phyloP scores from a whole-genome alignment of 2,113 vertebrate genomes.

The Scopus umbretta region DNA sequence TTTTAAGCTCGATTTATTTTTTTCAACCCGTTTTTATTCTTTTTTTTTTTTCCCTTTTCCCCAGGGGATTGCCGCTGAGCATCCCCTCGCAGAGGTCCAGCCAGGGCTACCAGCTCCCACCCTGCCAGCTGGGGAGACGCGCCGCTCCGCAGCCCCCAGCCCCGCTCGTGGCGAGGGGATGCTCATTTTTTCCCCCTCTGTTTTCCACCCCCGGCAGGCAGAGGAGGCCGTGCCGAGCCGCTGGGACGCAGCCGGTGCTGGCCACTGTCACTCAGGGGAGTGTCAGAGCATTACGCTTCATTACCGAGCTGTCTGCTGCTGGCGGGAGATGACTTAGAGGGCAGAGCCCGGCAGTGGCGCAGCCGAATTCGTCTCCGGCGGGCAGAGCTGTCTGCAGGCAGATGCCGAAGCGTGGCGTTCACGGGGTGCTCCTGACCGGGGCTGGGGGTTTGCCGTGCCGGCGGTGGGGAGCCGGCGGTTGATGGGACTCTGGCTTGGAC shows the following conservation, averaged over 20 bases:
- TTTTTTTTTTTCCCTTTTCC: neutral
- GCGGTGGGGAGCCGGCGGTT: neutral
- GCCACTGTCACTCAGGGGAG: slow-evolving; percentile 53
- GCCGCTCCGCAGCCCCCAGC: neutral
- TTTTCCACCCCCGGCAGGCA: neutral
- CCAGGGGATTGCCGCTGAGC: neutral
- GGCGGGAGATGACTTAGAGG: slow-evolving; percentile 48
- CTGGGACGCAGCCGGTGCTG: neutral
- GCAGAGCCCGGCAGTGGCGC: neutral
- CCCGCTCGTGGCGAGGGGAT: neutral
- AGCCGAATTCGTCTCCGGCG: neutral
- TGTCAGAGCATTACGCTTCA: slow-evolving; percentile 43
- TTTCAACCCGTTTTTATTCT: neutral
- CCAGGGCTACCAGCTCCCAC: neutral
- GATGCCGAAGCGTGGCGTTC: neutral
- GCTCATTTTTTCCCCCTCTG: neutral
- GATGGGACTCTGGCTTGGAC: neutral
- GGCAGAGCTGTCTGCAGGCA: neutral
- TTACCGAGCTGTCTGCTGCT: slow-evolving; percentile 66
- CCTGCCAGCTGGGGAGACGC: neutral
- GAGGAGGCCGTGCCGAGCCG: neutral
- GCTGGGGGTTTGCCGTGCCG: fast-evolving
- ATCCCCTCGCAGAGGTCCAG: neutral
- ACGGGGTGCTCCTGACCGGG: fast-evolving
- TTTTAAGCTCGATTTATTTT: neutral